These are phyloP conservation scores for Bubo bubo DNA, from an alignment of 2,113 vertebrate genomes.

Conservation along the genomic window DNA sequence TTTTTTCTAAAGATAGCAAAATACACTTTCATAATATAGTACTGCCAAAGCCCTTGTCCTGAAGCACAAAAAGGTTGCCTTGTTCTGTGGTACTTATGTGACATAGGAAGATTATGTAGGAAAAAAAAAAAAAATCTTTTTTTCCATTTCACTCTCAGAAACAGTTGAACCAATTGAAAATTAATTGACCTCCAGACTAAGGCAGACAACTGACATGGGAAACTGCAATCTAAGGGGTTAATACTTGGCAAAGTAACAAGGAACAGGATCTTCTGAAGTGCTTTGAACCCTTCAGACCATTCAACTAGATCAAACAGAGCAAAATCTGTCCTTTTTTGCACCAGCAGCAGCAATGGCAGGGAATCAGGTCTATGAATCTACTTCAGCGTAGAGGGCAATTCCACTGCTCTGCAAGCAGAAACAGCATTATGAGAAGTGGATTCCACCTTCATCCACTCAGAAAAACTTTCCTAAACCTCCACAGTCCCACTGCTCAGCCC, in stretches of 20 bases:
- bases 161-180: not conserved
- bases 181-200: not conserved
- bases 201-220: not conserved
- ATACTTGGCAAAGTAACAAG: not conserved
- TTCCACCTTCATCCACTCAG: not conserved
- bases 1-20: constrained; percentile 48
- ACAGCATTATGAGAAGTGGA: not conserved
- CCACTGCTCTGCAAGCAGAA: not conserved
- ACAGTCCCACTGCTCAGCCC: not conserved
- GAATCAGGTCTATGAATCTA: not conserved
- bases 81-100: not conserved
- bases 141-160: not conserved
- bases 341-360: not conserved
- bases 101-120: not conserved
- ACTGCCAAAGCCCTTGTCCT: not conserved
- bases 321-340: not conserved
- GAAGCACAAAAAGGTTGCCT: not conserved
- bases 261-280: not conserved
- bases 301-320: not conserved
- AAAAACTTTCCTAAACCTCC: not conserved
- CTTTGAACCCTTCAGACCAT: not conserved
- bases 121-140: not conserved
- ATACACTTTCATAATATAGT: not conserved
- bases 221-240: not conserved
- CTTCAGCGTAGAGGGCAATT: not conserved